Evolutionary conservation across 2,888 invertebrate genomes (phyloP), one percentile per base, ranked within the genome.

Genomic region (Gastracanthus pulcherrimus): DNA sequence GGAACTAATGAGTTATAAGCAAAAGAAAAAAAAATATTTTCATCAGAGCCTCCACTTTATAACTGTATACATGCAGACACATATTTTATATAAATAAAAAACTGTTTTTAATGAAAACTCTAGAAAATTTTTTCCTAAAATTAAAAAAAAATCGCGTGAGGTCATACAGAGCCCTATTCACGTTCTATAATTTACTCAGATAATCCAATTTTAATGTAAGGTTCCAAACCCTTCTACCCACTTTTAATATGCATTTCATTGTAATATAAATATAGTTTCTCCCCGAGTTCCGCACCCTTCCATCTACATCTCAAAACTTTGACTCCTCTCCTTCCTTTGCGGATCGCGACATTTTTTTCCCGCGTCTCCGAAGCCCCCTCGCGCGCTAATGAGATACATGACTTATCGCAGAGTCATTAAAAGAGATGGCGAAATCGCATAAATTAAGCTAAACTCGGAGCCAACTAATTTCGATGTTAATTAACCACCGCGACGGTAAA

Each of bases 401-500:
- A 51, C 38, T 75, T 69, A 62, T 9, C 51, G n/a, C 16, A 19
- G 60, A 80, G 62, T 74, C 74, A 38, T 75, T 74, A 67, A 67
- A 80, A 80, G 79, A 74, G 36, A 58, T 26, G 55, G 71, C 29
- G 23, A 29, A 80, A 76, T 80, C 70, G 70, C 66, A 80, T 80
- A 76, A 80, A 71, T 80, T 71, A 76, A 70, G 55, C 51, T 55
- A 45, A 80, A 76, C 76, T 76, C 26, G 64, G 23, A n/a, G 11
- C 34, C 60, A 77, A 81, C 81, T 81, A 77, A 81, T 77, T 81
- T 81, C 76, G 26, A 81, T 81, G 76, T 77, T 81, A 81, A 81
- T 81, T 81, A 81, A 76, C 23, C 55, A 26, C 51, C 16, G 16
- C 9, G 23, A 45, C 62, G 75, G 29, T 51, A 34, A 31, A 75